Evolutionary conservation across 2,113 vertebrate genomes (phyloP), one percentile per base, ranked within the genome.

Genomic region (Anser brachyrhynchus): DNA sequence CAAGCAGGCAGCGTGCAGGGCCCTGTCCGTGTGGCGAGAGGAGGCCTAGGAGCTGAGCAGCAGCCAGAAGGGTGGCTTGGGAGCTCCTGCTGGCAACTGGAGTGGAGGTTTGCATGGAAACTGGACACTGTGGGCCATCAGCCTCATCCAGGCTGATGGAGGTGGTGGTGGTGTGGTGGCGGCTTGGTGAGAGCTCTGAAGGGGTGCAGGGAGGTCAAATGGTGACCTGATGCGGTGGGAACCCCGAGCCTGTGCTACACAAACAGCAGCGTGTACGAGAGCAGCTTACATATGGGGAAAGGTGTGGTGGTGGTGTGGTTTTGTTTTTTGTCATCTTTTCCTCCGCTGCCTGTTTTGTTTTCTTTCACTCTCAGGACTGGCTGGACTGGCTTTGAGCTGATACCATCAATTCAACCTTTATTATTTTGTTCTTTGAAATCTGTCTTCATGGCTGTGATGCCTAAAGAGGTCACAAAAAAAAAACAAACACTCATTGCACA

Each of bases 301-400:
- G 15, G 17, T 6, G 59, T 44, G 37, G 39, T 31, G 16, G 39
- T 18, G 1, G 46, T 49, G 46, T 49, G 46, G 46, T 22, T 49
- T 4, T 41, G 49, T 35, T 85, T 91, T 76, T 62, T 84, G 66
- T 54, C 14, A 6, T 39, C 14, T 76, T 87, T 71, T 95, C 87
- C 76, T 93, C 57, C 21, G 39, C 41, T 1, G 5, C 37, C 69
- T 61, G 37, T 82, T 80, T 73, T 94, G 64, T 66, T 64, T 74
- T 70, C 57, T 87, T 67, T 91, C 44, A 80, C 66, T 96, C 84
- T 88, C 46, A 82, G 35, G 66, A 89, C 84, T 72, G 18, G 41
- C 92, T 91, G 88, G 57, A 92, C 85, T 89, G 94, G 89, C 88
- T 97, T 95, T 82, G 21, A 84, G 58, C 84, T 41, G 75, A 87